phyloP scores from a whole-genome alignment of 2,797 vertebrate genomes.

The Cephalopachus bancanus region DNA sequence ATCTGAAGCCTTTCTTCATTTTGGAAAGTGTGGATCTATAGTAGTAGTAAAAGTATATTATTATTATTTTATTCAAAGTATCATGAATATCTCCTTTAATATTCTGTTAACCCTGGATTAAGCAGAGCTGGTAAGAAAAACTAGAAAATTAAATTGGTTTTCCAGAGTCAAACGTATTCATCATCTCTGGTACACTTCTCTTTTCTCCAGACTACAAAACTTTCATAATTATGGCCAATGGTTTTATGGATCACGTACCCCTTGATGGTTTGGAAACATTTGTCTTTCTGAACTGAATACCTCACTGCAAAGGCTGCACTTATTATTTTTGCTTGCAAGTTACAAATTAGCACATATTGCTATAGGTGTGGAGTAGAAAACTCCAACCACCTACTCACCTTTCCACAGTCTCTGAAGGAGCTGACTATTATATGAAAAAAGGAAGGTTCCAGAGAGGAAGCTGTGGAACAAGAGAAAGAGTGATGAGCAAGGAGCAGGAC shows the following conservation, averaged over 20 bases:
- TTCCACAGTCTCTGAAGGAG: not conserved
- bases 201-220: not conserved
- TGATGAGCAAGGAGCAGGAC: not conserved
- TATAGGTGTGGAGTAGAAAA: not conserved
- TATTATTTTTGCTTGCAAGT: not conserved
- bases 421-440: not conserved
- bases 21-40: not conserved
- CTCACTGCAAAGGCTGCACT: not conserved
- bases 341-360: not conserved
- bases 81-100: not conserved
- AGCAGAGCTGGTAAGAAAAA: not conserved
- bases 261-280: not conserved
- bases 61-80: not conserved
- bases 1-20: not conserved
- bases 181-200: not conserved
- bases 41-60: not conserved
- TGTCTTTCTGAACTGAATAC: not conserved
- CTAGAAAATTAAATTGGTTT: not conserved
- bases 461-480: not conserved
- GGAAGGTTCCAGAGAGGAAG: not conserved
- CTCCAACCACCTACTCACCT: not conserved
- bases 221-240: not conserved
- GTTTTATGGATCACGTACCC: not conserved
- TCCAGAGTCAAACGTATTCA: not conserved
- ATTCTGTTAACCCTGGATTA: not conserved